Conservation (phyloP, 53 echinoderm and acorn worm species). For the Actinopyga echinites region DNA sequence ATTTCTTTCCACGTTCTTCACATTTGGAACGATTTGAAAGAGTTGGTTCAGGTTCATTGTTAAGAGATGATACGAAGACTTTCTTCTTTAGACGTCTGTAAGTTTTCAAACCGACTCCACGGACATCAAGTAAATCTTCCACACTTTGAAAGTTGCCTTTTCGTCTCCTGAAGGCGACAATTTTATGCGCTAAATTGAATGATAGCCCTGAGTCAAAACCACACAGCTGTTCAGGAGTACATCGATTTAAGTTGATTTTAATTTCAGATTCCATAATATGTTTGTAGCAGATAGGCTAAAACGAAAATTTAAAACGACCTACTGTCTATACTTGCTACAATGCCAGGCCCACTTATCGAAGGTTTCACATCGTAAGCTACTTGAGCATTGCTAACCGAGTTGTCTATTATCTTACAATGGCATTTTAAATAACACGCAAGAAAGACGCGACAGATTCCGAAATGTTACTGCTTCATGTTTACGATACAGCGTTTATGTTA, state of each 20-base stretch:
- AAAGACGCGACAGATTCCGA: no score
- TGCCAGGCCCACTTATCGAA: no score
- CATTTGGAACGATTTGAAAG: no score
- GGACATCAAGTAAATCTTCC: slow-evolving; percentile 10
- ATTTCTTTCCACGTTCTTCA: no score
- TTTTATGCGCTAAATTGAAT: slow-evolving; percentile 25
- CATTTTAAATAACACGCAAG: no score
- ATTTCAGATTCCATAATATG: slow-evolving; percentile 1
- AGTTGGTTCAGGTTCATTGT: no score
- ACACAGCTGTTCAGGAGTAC: slow-evolving; percentile 10
- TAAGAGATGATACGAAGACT: slow-evolving; percentile 2
- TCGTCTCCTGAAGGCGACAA: slow-evolving; percentile 8
- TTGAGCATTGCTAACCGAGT: no score
- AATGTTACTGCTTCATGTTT: no score
- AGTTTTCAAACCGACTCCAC: neutral
- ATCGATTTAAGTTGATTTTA: slow-evolving; percentile 15
- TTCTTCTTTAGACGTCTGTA: neutral
- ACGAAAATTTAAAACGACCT: neutral
- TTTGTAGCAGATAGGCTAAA: neutral
- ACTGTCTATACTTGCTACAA: neutral
- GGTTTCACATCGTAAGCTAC: no score
- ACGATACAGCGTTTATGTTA: no score
- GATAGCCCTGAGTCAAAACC: neutral
- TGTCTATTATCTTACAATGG: no score
- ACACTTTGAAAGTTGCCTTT: slow-evolving; percentile 8